Conservation (phyloP, 2,888 invertebrate genomes). For the Idaea straminata region DNA sequence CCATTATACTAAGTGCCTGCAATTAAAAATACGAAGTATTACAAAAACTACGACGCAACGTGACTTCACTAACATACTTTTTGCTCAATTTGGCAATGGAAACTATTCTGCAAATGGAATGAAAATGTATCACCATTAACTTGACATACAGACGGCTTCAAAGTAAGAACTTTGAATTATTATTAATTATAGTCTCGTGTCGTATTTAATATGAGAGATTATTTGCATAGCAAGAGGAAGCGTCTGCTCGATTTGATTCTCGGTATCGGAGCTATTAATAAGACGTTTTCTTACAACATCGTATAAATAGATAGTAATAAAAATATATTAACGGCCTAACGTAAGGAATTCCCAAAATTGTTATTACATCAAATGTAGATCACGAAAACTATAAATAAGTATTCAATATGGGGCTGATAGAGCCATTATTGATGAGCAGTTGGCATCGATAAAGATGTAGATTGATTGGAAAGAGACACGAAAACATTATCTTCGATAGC, state of each 20-base stretch:
- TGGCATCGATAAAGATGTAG: slow-evolving; percentile 20
- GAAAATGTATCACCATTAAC: slow-evolving; percentile 12
- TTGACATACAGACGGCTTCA: slow-evolving; percentile 26
- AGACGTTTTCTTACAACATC: slow-evolving; percentile 1
- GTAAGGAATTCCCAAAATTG: slow-evolving; percentile 30
- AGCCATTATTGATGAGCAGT: neutral
- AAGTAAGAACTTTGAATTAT: slow-evolving; percentile 37
- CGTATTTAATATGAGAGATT: slow-evolving; percentile 21
- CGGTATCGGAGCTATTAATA: neutral
- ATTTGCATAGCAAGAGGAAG: neutral
- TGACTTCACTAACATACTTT: slow-evolving; percentile 5
- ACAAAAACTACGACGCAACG: slow-evolving; percentile 14
- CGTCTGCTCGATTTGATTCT: neutral
- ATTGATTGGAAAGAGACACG: slow-evolving; percentile 23
- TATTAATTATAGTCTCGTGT: slow-evolving; percentile 38
- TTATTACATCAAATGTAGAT: neutral
- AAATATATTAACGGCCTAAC: slow-evolving; percentile 20
- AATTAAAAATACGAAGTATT: slow-evolving; percentile 21
- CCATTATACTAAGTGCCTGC: slow-evolving; percentile 25
- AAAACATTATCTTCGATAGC: slow-evolving; percentile 17
- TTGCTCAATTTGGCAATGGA: slow-evolving; percentile 22
- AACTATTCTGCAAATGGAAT: slow-evolving; percentile 14
- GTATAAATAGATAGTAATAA: neutral
- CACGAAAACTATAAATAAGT: neutral
- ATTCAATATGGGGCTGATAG: neutral